Evolutionary conservation across 2,888 invertebrate genomes (phyloP).

Genomic region (Idaea dimidiata): DNA sequence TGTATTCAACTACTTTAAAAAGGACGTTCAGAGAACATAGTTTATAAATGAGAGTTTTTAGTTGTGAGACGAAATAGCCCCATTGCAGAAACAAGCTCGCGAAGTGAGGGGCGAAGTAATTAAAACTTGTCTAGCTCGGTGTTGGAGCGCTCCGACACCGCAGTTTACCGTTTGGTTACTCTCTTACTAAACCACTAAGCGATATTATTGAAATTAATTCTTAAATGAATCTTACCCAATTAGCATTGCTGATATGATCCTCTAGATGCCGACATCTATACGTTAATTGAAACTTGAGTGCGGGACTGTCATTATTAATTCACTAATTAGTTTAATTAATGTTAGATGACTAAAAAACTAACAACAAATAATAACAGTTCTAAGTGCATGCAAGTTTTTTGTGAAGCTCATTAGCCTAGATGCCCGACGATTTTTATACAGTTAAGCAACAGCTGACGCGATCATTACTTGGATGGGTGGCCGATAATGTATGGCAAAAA

Average conservation of each 20-base stretch:
- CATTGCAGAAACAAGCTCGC: constrained; percentile 57
- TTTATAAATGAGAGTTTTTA: constrained; percentile 69
- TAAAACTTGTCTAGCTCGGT: constrained; percentile 59
- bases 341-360: neutral
- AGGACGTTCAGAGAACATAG: constrained; percentile 49
- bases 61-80: constrained; percentile 62
- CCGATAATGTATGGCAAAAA: too few relatives aligned
- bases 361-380: too few relatives aligned
- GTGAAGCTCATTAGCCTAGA: too few relatives aligned
- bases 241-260: constrained; percentile 27
- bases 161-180: constrained; percentile 34
- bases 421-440: too few relatives aligned
- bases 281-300: constrained; percentile 14
- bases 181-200: constrained; percentile 33
- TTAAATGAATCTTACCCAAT: constrained; percentile 33
- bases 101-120: constrained; percentile 67
- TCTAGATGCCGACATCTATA: constrained; percentile 19
- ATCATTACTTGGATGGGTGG: too few relatives aligned
- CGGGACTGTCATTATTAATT: constrained; percentile 15
- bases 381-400: too few relatives aligned
- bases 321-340: neutral
- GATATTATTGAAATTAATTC: constrained; percentile 45
- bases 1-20: constrained; percentile 46
- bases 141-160: constrained; percentile 22
- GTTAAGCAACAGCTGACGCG: too few relatives aligned